Percentiles rank a stretch among this genome's conserved stretches.
These are phyloP conservation scores for Semnornis frantzii DNA, from an alignment of 2,113 vertebrate species.

Conservation along the genomic window DNA sequence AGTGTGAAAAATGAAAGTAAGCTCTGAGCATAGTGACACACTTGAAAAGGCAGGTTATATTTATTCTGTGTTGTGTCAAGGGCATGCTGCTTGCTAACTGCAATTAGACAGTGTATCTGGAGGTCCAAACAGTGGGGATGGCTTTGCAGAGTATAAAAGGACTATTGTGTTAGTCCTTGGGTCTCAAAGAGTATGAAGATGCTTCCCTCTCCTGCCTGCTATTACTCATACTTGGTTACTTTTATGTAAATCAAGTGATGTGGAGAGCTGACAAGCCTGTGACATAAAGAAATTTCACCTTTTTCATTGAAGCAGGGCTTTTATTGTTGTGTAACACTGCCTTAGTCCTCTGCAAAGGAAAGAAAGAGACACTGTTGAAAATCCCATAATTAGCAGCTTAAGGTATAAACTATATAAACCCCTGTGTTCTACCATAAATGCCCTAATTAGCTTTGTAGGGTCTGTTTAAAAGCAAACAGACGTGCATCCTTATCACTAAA, in stretches of 20 bases:
- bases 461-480: slow-evolving; percentile 48
- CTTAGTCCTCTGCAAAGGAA: slow-evolving; percentile 11
- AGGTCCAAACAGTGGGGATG: slow-evolving; percentile 9
- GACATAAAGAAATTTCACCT: slow-evolving; percentile 38
- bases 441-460: slow-evolving; percentile 20
- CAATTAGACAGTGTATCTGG: slow-evolving; percentile 41
- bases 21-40: neutral
- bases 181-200: slow-evolving; percentile 16
- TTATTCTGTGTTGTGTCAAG: slow-evolving; percentile 55
- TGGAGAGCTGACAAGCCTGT: slow-evolving; percentile 39
- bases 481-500: slow-evolving; percentile 26
- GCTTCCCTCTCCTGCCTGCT: neutral
- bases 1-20: neutral
- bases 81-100: slow-evolving; percentile 34
- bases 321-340: slow-evolving; percentile 12
- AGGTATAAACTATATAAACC: neutral
- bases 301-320: slow-evolving; percentile 30
- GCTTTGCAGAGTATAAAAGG: slow-evolving; percentile 50
- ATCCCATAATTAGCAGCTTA: slow-evolving; percentile 40
- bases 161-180: slow-evolving; percentile 33
- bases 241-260: slow-evolving; percentile 54
- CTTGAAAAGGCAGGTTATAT: slow-evolving; percentile 58
- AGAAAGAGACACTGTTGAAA: slow-evolving; percentile 31
- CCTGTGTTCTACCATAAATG: neutral
- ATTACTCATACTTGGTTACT: slow-evolving; percentile 45